Evolutionary conservation across 30 jellyfish, hydroid and myxozoan genomes (phyloP).

Genomic region (Pseudorhiza aurosa): DNA sequence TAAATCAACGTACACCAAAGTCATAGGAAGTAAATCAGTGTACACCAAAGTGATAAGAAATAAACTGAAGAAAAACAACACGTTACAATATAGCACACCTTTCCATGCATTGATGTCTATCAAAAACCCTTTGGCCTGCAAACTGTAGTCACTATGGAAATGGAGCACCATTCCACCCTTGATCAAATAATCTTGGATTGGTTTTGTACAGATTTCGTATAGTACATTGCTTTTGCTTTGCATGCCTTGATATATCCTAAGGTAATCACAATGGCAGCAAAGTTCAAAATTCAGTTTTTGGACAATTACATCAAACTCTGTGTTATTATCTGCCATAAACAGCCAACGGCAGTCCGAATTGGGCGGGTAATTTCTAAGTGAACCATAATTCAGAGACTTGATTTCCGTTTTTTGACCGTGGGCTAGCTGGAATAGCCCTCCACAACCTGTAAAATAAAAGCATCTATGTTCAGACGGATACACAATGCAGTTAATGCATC

Average conservation of each 20-base stretch:
- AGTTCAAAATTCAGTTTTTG: neutral
- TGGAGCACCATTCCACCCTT: slow-evolving; percentile 5
- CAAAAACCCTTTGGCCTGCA: neutral
- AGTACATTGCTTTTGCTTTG: neutral
- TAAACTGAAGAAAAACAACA: no score
- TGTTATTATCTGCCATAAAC: slow-evolving; percentile 5
- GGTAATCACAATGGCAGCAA: slow-evolving; percentile 16
- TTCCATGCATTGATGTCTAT: slow-evolving; percentile 11
- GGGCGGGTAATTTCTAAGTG: slow-evolving; percentile 3
- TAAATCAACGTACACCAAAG: no score
- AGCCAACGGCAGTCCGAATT: slow-evolving; percentile 43
- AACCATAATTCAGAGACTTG: slow-evolving; percentile 21
- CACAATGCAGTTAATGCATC: no score
- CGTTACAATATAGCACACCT: no score
- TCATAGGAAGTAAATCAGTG: no score
- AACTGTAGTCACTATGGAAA: slow-evolving; percentile 1
- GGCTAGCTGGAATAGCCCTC: slow-evolving; percentile 12
- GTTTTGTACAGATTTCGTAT: neutral
- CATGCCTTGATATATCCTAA: neutral
- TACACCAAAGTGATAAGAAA: no score
- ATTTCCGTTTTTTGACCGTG: neutral
- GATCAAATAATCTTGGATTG: neutral
- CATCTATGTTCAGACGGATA: no score
- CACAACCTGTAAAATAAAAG: slow-evolving; percentile 55
- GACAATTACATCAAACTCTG: neutral